These are phyloP conservation scores for Parthenolecanium corni DNA, from an alignment of 2,888 invertebrate species.

Conservation along the genomic window DNA sequence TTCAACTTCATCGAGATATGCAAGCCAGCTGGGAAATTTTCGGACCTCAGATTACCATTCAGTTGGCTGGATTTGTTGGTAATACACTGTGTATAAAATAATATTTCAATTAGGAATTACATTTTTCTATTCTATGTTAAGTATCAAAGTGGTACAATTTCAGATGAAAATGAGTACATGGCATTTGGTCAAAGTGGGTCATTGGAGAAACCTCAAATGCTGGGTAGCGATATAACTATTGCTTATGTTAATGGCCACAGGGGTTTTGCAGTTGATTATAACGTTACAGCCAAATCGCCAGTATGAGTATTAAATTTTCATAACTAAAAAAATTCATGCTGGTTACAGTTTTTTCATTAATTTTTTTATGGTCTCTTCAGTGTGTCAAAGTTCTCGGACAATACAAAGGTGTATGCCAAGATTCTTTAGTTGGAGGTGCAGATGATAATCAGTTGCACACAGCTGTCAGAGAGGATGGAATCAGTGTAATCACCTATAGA, in stretches of 20 bases:
- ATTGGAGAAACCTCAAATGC: conserved; percentile 57
- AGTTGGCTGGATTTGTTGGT: conserved; percentile 64
- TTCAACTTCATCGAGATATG: conserved; percentile 69
- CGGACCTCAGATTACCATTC: conserved; percentile 73
- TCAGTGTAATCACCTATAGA: conserved; percentile 67
- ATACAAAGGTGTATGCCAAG: conserved; percentile 76
- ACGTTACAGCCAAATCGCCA: conserved; percentile 68
- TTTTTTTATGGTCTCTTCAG: conserved; percentile 39
- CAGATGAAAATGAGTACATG: conserved; percentile 63
- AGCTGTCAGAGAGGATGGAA: conserved; percentile 57
- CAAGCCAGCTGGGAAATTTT: conserved; percentile 85
- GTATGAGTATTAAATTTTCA: conserved; percentile 39
- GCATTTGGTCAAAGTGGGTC: conserved; percentile 79
- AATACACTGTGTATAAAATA: conserved; percentile 13
- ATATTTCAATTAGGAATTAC: not conserved
- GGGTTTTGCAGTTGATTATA: conserved; percentile 70
- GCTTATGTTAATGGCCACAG: conserved; percentile 59
- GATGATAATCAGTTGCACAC: conserved; percentile 72
- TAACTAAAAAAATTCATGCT: not conserved
- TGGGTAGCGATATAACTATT: conserved; percentile 72
- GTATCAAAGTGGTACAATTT: conserved; percentile 2
- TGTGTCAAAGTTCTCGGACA: conserved; percentile 76
- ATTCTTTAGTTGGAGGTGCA: conserved; percentile 65
- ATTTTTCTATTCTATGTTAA: not conserved
- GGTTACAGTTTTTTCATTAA: too few relatives aligned